These are phyloP conservation scores for Scortum barcoo DNA, from an alignment of 2,113 vertebrate genomes.

Conservation along the genomic window DNA sequence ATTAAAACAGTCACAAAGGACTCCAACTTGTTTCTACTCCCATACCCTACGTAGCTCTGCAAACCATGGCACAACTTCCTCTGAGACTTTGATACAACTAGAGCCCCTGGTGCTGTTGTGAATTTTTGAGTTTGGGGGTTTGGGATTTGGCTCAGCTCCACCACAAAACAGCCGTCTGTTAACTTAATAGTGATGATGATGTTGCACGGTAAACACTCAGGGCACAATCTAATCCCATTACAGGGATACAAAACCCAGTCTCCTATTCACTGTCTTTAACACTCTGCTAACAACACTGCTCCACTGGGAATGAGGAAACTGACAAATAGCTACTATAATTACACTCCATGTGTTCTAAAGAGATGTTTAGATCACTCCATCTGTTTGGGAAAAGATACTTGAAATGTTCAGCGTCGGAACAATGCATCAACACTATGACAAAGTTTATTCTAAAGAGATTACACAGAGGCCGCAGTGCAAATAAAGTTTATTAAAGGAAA, in stretches of 20 bases:
- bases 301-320: conserved; percentile 42
- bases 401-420: neutral
- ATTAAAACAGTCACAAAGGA: neutral
- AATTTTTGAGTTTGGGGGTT: conserved; percentile 44
- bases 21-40: neutral
- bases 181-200: conserved; percentile 54
- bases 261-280: conserved; percentile 18
- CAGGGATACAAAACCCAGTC: conserved; percentile 37
- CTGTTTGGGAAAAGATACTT: conserved; percentile 14
- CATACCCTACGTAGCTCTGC: conserved; percentile 2
- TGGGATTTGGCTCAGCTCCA: conserved; percentile 54
- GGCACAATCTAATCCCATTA: conserved; percentile 62
- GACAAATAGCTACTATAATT: conserved; percentile 22
- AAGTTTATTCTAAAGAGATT: conserved; percentile 12
- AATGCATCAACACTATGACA: conserved; percentile 1
- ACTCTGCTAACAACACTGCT: conserved; percentile 22
- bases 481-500: neutral
- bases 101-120: conserved; percentile 34
- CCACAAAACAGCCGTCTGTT: conserved; percentile 42
- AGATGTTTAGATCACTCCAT: conserved; percentile 5
- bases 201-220: conserved; percentile 28
- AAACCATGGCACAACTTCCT: conserved; percentile 14
- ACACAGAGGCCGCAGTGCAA: neutral
- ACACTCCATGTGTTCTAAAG: neutral
- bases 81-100: conserved; percentile 22